Evolutionary conservation across 2,797 vertebrate genomes (phyloP).

Genomic region (Anolis apletophallus): DNA sequence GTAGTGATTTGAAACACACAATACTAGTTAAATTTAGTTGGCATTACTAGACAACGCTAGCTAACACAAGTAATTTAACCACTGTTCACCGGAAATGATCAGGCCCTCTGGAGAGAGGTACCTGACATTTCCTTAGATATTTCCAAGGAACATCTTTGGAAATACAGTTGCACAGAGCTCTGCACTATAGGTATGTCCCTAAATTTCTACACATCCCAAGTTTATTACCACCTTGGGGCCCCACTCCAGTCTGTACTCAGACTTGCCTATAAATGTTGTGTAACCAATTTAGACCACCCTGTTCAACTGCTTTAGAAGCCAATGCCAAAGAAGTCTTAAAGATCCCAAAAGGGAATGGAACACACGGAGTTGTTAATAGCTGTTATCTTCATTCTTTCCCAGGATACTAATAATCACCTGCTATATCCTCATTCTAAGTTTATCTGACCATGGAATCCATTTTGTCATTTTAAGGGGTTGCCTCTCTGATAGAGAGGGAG

Average conservation of each 20-base stretch:
- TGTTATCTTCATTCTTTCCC: background rate
- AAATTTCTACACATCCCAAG: background rate
- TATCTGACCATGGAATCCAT: slow-evolving; percentile 38
- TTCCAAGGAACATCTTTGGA: no score
- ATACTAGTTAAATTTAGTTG: no score
- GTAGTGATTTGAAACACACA: background rate
- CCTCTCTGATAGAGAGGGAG: background rate
- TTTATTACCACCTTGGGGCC: no score
- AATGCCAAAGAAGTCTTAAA: background rate
- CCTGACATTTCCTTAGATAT: background rate
- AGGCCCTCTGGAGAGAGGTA: background rate
- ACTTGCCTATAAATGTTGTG: slow-evolving; percentile 14
- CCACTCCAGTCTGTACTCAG: background rate
- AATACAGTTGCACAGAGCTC: background rate
- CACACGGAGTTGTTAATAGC: slow-evolving; percentile 14
- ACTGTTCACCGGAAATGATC: background rate
- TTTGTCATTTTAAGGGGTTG: slow-evolving; percentile 38
- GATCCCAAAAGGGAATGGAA: slow-evolving; percentile 20
- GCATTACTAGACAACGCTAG: no score
- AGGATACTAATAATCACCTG: accelerated
- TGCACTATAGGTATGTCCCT: background rate
- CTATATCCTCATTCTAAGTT: slow-evolving; percentile 29
- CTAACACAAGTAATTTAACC: background rate
- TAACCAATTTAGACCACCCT: background rate
- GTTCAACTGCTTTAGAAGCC: slow-evolving; percentile 14